Evolutionary conservation across 1,140 invertebrate species (phyloP).

Genomic region (Pseudoatta argentina): DNA sequence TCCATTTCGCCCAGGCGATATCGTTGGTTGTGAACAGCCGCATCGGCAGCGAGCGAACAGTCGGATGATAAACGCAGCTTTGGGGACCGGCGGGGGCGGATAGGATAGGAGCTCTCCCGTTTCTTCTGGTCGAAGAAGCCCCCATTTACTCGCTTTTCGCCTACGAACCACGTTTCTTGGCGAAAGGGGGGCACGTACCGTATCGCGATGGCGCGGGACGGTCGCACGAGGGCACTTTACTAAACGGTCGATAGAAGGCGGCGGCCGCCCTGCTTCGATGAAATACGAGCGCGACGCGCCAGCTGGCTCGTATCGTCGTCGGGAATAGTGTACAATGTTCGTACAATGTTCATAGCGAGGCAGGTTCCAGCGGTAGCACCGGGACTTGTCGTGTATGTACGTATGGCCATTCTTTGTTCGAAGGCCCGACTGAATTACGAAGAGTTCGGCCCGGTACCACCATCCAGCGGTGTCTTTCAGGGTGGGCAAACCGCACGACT

Average conservation of each 20-base stretch:
- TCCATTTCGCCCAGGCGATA: conserved; percentile 29
- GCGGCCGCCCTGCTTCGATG: conserved; percentile 52
- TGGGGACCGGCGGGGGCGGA: conserved; percentile 24
- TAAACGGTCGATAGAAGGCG: conserved; percentile 63
- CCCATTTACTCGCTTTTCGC: not conserved
- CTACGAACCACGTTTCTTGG: conserved; percentile 47
- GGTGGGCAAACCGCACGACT: conserved; percentile 21
- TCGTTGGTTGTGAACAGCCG: conserved; percentile 23
- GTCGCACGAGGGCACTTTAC: conserved; percentile 62
- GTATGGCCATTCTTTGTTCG: conserved; percentile 46
- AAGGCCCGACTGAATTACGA: conserved; percentile 41
- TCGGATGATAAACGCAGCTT: conserved; percentile 54
- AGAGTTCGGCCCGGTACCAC: not conserved
- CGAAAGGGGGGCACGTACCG: conserved; percentile 51
- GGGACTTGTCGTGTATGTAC: conserved; percentile 46
- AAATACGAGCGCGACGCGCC: conserved; percentile 59
- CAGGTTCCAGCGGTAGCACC: conserved; percentile 1
- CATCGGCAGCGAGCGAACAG: conserved; percentile 34
- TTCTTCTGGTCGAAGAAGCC: conserved; percentile 35
- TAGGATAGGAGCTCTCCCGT: conserved; percentile 20
- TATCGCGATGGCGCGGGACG: conserved; percentile 54
- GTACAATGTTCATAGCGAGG: conserved; percentile 43
- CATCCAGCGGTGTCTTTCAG: conserved; percentile 15
- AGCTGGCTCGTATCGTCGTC: conserved; percentile 58
- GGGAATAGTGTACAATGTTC: conserved; percentile 51